Evolutionary conservation across 2,888 invertebrate species (phyloP), one percentile per base, ranked within the genome.

Genomic region (Euclidia mi): DNA sequence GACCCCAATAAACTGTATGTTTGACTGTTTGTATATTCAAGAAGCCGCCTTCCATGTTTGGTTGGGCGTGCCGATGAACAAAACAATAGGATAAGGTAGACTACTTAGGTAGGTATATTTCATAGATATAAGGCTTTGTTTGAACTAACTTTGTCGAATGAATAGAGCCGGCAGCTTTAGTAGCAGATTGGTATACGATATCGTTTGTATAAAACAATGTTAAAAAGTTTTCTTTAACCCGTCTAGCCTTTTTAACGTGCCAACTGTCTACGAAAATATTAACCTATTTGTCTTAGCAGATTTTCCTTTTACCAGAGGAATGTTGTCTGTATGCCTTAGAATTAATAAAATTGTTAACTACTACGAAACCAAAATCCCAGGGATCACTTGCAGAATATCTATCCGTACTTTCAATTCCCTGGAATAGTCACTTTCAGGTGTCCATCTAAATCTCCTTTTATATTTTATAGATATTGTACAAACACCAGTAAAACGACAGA

Each of bases 401-500:
- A n/a, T 15, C 6, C 6, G 9, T 15, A 28, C 25, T 46, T 17
- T 11, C n/a, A 28, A n/a, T 37, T 28, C 35, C 17, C 20, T 29
- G 12, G 6, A 17, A 46, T 25, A 51, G 7, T 28, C 20, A 0
- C 38, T 41, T 47, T 48, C 11, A 60, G 63, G 47, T 66, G 40
- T 47, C 15, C 20, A 15, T 11, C 14, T 43, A 56, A 58, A 59
- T 65, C 31, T 51, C 40, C 71, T 61, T 71, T 76, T 73, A 63
- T 71, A 52, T 48, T 71, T 66, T 76, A 77, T 65, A 34, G 58
- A 57, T 65, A 64, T 51, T 61, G 64, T 70, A 65, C 74, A 63
- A 67, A 68, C 53, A 67, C 52, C 44, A 72, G 59, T 56, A 72
- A 71, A 70, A 63, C 84, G 89, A 90, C 94, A 94, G 93, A 94